phyloP scores from a whole-genome alignment of 2,888 invertebrate genomes.

The Alitta virens region DNA sequence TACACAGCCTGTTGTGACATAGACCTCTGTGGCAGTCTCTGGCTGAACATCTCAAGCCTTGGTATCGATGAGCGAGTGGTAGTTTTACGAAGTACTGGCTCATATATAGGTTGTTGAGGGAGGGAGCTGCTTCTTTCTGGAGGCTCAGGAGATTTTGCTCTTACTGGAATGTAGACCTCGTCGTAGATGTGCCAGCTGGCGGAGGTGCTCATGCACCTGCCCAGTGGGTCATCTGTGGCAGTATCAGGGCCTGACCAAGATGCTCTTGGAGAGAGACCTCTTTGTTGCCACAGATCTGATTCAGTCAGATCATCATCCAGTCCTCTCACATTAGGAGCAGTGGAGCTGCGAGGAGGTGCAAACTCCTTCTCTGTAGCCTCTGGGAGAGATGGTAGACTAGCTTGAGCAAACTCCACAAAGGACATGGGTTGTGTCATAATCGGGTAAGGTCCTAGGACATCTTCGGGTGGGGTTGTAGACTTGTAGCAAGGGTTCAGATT shows the following conservation, averaged over 20 bases:
- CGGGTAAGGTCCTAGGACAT: slow-evolving; percentile 2
- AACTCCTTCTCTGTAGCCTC: not conserved
- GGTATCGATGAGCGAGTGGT: not conserved
- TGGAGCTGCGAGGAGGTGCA: slow-evolving; percentile 11
- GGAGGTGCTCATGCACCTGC: not conserved
- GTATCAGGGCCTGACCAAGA: slow-evolving; percentile 13
- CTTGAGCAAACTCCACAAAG: not conserved
- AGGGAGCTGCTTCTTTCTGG: slow-evolving; percentile 10
- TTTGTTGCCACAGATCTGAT: slow-evolving; percentile 6
- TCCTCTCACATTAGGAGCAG: slow-evolving; percentile 5
- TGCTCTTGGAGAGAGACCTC: slow-evolving; percentile 10
- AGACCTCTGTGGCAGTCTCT: not conserved
- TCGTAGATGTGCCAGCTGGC: slow-evolving; percentile 10
- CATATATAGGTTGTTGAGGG: not conserved
- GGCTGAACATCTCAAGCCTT: not conserved
- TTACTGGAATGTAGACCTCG: slow-evolving; percentile 10
- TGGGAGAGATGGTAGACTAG: not conserved
- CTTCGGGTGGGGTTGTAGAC: slow-evolving; percentile 27
- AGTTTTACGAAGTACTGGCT: not conserved
- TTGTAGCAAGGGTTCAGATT: slow-evolving; percentile 29
- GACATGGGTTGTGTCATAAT: not conserved
- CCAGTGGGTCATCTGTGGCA: not conserved
- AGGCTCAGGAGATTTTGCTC: not conserved
- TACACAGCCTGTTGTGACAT: not conserved
- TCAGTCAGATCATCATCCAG: slow-evolving; percentile 3